Base-by-base conservation (phyloP, 2,888 invertebrate species). In the Standfussiana lucernea region DNA sequence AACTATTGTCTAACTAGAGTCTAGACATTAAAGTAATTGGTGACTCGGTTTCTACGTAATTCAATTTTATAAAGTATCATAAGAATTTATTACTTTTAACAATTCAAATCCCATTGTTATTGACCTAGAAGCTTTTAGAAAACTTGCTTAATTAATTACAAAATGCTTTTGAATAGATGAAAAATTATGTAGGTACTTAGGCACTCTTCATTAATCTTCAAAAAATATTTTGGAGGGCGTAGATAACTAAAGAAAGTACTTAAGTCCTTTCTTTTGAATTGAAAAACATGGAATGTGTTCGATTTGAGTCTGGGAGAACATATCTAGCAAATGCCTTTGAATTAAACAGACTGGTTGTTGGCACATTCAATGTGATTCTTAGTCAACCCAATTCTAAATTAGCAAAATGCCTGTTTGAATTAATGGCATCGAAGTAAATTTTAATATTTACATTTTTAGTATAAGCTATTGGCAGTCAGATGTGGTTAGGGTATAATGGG, bases 61-160 rank as follows among this genome's bases (percentile, higher is more conserved):
- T 86, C 75, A 82, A 85, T 82, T 85, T 74, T 67, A 66, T 85
- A 81, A 86, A 86, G 79, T 75, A 78, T 83, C 42, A n/a, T 37
- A 66, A 18, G 59, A 70, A 83, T 75, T 66, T 73, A 79, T 56
- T 72, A 77, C 72, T 72, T 72, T 79, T 66, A 72, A 67, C 64
- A 32, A 77, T 83, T 81, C 75, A 72, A 86, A 80, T 79, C 67
- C 80, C 79, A 77, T 78, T 83, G 74, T 71, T 75, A 81, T 86
- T 83, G 77, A 83, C 81, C 83, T 83, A 81, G 75, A 86, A 79
- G 77, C 75, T 77, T 75, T 79, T 77, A 50, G 42, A 77, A 83
- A 77, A 74, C 42, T 72, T 70, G 42, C 13, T 78, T 75, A 75
- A 80, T 83, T 85, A 79, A 86, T 79, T 73, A 75, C 67, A 56